Evolutionary conservation across 2,797 vertebrate species (phyloP).

Genomic region (Sciurus vulgaris): DNA sequence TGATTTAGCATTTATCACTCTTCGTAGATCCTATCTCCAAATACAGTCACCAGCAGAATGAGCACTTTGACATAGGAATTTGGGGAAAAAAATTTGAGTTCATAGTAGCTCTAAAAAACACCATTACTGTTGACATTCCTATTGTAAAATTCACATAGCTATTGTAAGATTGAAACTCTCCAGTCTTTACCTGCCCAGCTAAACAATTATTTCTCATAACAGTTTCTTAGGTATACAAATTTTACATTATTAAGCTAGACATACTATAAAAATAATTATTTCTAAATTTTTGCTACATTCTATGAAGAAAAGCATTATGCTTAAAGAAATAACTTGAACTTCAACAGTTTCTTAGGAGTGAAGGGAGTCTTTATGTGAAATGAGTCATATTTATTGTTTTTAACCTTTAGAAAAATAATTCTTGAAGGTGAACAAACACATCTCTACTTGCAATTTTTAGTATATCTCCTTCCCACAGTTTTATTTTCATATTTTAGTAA

Average conservation of each 20-base stretch:
- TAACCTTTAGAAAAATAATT: slow-evolving; percentile 29
- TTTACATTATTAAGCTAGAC: background rate
- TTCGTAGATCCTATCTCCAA: background rate
- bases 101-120: background rate
- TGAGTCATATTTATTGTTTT: slow-evolving; percentile 6
- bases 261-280: background rate
- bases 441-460: background rate
- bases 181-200: background rate
- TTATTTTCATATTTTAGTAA: slow-evolving; percentile 56
- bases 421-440: background rate
- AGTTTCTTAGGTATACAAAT: background rate
- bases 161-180: background rate
- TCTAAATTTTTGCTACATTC: background rate
- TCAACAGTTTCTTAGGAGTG: background rate
- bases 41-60: background rate
- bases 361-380: slow-evolving; percentile 20
- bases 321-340: slow-evolving; percentile 24
- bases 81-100: background rate
- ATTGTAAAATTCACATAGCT: background rate
- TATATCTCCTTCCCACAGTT: background rate
- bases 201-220: background rate
- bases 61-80: background rate
- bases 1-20: background rate
- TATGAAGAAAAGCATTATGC: background rate
- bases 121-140: background rate